Base-by-base conservation (phyloP, 1,140 invertebrate species). In the Aphis craccivora region DNA sequence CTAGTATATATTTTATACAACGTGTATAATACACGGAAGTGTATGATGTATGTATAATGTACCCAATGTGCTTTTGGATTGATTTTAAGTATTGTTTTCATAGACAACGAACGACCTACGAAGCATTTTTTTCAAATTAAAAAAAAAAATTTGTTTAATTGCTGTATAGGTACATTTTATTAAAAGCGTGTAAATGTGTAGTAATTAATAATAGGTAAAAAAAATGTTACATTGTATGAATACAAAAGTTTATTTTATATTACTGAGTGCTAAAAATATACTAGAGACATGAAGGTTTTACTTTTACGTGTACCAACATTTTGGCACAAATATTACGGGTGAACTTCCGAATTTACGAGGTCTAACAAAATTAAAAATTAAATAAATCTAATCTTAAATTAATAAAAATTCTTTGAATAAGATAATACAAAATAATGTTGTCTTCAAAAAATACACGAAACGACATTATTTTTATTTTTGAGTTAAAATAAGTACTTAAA, bases 211-310 rank as follows among this genome's bases (percentile, higher is more conserved):
- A 76, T 18, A 76, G 60, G 60, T 76, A 76, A 76, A 76, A 67
- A 51, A 51, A 51, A 67, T 76, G 14, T 76, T 76, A n/a, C n/a
- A n/a, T 76, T 18, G n/a, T n/a, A 76, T n/a, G 60, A 76, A 76
- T 51, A 51, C 14, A 76, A 76, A 67, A n/a, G 30, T 30, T 51
- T 51, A 45, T 51, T 51, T 51, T 51, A 76, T 76, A 18, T 76
- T n/a, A 76, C 60, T 76, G 60, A 76, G 30, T 76, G n/a, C 60
- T 76, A 76, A 76, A 76, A 76, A 76, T 76, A 76, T 76, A 35
- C 60, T n/a, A 76, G 60, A 67, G 4, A 14, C 30, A 76, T n/a
- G 60, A 76, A 76, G 60, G 60, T n/a, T n/a, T 76, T 76, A n/a
- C 60, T n/a, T 76, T 76, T 76, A 18, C n/a, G 20, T 76, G n/a